phyloP scores from a whole-genome alignment of 1,140 invertebrate species.

The Drosophila mayri region DNA sequence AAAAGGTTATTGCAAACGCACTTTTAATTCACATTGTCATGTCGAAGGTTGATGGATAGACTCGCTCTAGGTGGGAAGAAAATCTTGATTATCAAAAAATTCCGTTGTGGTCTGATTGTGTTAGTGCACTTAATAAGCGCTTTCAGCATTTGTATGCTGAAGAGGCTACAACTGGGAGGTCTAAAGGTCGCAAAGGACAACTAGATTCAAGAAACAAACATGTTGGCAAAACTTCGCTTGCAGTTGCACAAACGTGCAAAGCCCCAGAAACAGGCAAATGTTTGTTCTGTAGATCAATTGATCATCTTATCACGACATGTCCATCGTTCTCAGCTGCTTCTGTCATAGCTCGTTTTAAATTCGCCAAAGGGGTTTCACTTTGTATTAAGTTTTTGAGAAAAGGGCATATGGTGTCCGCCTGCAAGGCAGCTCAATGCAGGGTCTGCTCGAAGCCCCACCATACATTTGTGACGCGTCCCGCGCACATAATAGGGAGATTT shows the following conservation, averaged over 20 bases:
- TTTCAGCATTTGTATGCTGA: neutral
- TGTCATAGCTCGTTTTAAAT: too few species aligned
- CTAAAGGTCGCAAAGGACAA: too few species aligned
- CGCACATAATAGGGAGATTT: too few species aligned
- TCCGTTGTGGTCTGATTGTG: conserved; percentile 6
- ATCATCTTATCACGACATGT: too few species aligned
- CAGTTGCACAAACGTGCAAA: too few species aligned
- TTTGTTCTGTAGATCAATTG: neutral
- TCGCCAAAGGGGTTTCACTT: neutral
- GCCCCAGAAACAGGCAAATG: too few species aligned
- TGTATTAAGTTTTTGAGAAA: conserved; percentile 9
- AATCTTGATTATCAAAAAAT: conserved; percentile 22
- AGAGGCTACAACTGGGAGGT: too few species aligned
- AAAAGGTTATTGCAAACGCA: conserved; percentile 3
- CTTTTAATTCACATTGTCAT: conserved; percentile 4
- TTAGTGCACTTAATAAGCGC: neutral
- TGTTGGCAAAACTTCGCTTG: too few species aligned
- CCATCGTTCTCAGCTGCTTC: too few species aligned
- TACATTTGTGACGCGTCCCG: too few species aligned
- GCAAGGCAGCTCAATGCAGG: neutral
- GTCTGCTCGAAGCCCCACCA: conserved; percentile 5
- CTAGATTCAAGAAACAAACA: too few species aligned
- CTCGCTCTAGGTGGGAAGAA: conserved; percentile 7
- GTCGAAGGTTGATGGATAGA: conserved; percentile 10
- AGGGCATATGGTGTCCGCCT: neutral